These are phyloP conservation scores for Diabrotica virgifera DNA, from an alignment of 1,140 invertebrate species.

Conservation along the genomic window DNA sequence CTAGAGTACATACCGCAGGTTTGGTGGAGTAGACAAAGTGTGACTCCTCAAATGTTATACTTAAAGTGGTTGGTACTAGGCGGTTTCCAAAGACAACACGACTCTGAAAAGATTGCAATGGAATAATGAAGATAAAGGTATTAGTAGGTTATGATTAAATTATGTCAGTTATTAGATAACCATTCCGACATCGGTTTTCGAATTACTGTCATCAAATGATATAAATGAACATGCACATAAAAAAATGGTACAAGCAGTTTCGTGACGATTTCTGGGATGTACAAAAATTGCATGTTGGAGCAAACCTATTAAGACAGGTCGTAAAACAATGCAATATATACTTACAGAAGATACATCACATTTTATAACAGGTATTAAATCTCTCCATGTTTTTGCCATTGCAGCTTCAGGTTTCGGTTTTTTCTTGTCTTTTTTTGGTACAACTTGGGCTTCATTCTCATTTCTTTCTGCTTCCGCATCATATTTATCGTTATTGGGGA, in stretches of 20 bases:
- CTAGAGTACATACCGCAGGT: slow-evolving; percentile 86
- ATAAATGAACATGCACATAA: too few relatives aligned
- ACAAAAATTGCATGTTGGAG: too few relatives aligned
- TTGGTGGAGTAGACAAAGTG: slow-evolving; percentile 95
- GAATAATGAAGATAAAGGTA: too few relatives aligned
- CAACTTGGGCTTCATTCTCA: slow-evolving; percentile 28
- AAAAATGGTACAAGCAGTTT: too few relatives aligned
- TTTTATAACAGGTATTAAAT: slow-evolving; percentile 96
- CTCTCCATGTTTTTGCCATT: slow-evolving; percentile 86
- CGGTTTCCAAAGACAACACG: slow-evolving; percentile 96
- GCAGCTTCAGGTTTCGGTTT: slow-evolving; percentile 70
- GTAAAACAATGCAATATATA: slow-evolving; percentile 23
- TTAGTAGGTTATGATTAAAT: not conserved
- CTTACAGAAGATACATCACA: slow-evolving; percentile 82
- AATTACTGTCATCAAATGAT: too few relatives aligned
- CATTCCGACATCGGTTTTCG: too few relatives aligned
- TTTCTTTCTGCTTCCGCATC: slow-evolving; percentile 52
- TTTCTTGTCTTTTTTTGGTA: slow-evolving; percentile 48
- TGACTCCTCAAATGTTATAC: slow-evolving; percentile 90
- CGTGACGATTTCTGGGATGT: too few relatives aligned
- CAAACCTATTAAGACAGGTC: too few relatives aligned
- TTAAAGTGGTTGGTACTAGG: slow-evolving; percentile 87
- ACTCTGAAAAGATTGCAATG: slow-evolving; percentile 56
- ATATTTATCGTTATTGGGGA: slow-evolving; percentile 55
- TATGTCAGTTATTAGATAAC: too few relatives aligned